Evolutionary conservation across 92 coral and sea anemone species (phyloP).

Genomic region (Porites lobata): DNA sequence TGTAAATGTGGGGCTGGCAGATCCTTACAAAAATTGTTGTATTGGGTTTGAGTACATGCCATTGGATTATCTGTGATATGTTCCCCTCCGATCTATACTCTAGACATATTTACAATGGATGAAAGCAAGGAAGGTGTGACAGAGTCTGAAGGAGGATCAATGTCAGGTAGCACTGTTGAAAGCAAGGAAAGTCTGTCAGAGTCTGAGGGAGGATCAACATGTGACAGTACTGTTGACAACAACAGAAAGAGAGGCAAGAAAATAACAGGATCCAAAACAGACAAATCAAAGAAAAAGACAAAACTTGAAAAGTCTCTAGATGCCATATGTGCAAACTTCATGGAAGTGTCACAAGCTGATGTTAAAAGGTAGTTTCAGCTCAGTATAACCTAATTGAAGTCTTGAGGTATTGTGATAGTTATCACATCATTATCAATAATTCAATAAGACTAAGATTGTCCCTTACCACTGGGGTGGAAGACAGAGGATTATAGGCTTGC

Average conservation of each 20-base stretch:
- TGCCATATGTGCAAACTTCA: constrained; percentile 1
- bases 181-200: constrained; percentile 17
- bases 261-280: constrained; percentile 8
- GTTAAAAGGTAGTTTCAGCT: constrained; percentile 12
- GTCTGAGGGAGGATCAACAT: constrained; percentile 12
- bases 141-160: constrained; percentile 23
- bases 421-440: not conserved
- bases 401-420: constrained; percentile 9
- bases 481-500: not conserved
- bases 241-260: constrained; percentile 12
- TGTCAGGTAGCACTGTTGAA: not conserved
- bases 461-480: not conserved
- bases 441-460: constrained; percentile 5
- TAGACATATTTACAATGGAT: constrained; percentile 8
- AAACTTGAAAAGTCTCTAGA: constrained; percentile 1
- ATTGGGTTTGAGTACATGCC: constrained; percentile 12
- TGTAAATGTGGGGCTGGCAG: constrained; percentile 5
- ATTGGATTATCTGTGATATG: constrained; percentile 13
- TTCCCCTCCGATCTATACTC: constrained; percentile 10
- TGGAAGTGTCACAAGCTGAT: constrained; percentile 17
- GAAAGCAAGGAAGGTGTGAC: constrained; percentile 16
- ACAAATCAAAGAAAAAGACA: constrained; percentile 8
- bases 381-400: constrained; percentile 17
- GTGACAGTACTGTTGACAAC: not conserved
- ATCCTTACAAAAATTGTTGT: constrained; percentile 14